Evolutionary conservation across 2,888 invertebrate species (phyloP), one percentile per base, ranked within the genome.

Genomic region (Andrena bicolor): DNA sequence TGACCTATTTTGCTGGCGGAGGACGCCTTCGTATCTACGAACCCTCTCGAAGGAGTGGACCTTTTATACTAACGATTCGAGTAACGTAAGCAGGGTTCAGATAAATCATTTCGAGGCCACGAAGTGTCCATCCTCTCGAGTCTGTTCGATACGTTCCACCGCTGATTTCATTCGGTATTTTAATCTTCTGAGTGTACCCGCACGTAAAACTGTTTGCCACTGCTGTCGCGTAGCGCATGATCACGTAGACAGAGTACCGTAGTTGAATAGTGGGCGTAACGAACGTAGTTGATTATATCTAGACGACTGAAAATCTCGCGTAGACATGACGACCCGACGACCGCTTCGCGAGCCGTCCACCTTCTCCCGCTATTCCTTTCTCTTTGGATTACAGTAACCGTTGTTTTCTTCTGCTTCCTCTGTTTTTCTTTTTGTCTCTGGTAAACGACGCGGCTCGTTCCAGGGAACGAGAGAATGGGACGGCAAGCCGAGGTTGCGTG

Each of bases 401-500:
- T 41, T 41, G 41, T 16, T 41, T 1, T 41, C 41, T 6, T 61
- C n/a, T 16, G 26, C 28, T 10, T 13, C 56, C 4, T 10, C 23
- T 51, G 7, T 8, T 60, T 5, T 8, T 6, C 32, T 0, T 64
- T 10, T 26, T 16, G 81, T 71, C 10, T 20, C n/a, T 20, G 28
- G 8, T 20, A 28, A 32, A 53, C 23, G 61, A 51, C 7, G 13
- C 1, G 26, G 28, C 68, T 30, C 8, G 16, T 70, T 23, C 20
- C 13, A 16, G n/a, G 28, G 64, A 10, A 20, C 23, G 82, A 81
- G 82, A 81, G 72, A 86, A 77, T 75, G 65, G 80, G 64, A 51
- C 49, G 63, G 74, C 75, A 32, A 71, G 53, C 26, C 20, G 26
- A 30, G 16, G 16, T 26, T 35, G n/a, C 48, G 32, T 28, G 30